Evolutionary conservation across 64 coral and sea anemone genomes (phyloP), one percentile per base, ranked within the genome.

Genomic region (Pachyseris speciosa): DNA sequence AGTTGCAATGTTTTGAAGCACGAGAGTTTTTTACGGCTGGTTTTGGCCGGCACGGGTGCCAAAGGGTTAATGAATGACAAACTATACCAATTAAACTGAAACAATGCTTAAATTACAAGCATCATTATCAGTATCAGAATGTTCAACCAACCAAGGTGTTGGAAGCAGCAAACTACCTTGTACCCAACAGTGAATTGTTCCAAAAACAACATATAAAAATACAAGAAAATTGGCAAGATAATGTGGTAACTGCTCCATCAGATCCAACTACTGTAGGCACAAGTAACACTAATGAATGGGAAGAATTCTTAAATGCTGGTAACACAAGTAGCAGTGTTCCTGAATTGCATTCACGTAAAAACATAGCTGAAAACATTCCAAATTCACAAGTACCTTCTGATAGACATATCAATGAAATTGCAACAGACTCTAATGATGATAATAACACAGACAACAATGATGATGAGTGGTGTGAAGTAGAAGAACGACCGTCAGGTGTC

Each of bases 391-490:
- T 55, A 15, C 22, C 51, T 55, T 3, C 22, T 55, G 51, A 55
- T 55, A 55, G 51, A 55, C 51, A 55, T 55, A 55, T 55, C 22
- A 19, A 15, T 55, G 51, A 55, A 19, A 55, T 55, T 55, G 51
- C 51, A 19, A 71, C 38, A 71, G 26, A 36, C 38, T 48, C 74
- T 51, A 38, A 78, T 78, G 0, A 31, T 25, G 0, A 31, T 25
- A 78, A 47, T 34, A 37, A 34, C 38, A 57, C 22, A 37, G 74
- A 47, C 24, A 24, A 78, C 20, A 25, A 44, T 78, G 74, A 78
- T 78, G 74, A 78, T 78, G 38, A 34, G 10, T 72, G 74, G 74
- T 48, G 40, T 44, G 74, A 78, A 57, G 74, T 78, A 78, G 74
- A 78, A 1, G 74, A 78, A 31, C 74, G 74, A 19, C 74, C 74